Conservation (phyloP, 2,797 vertebrate genomes). For the Coregonus sp. region DNA sequence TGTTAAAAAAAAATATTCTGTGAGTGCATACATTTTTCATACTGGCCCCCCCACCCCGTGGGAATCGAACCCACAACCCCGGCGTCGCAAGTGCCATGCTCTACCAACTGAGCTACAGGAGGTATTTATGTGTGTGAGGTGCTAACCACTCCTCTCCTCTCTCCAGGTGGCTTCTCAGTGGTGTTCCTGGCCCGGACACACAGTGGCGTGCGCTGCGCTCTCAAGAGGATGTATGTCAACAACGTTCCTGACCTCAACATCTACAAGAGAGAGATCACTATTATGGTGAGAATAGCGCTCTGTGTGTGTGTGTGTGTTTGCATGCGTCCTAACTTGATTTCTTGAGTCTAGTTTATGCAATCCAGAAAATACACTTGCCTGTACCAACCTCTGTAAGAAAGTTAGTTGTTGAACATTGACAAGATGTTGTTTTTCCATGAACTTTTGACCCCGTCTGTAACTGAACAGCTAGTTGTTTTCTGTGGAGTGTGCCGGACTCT, state of each 20-base stretch:
- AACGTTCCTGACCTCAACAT: conserved; percentile 89
- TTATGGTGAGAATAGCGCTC: not conserved
- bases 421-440: conserved; percentile 24
- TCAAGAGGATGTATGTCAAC: conserved; percentile 98
- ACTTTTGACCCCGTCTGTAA: conserved; percentile 24
- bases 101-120: too few relatives aligned
- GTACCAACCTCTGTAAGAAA: too few relatives aligned
- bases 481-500: conserved; percentile 23
- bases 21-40: too few relatives aligned
- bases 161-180: conserved; percentile 92
- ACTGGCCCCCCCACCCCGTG: too few relatives aligned
- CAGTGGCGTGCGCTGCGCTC: conserved; percentile 86
- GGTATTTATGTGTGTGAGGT: not conserved
- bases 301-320: too few relatives aligned
- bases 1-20: too few relatives aligned
- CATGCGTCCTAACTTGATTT: too few relatives aligned
- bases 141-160: conserved; percentile 2
- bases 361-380: too few relatives aligned
- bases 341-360: not conserved
- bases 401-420: not conserved
- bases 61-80: too few relatives aligned
- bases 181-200: conserved; percentile 92
- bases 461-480: conserved; percentile 23
- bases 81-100: too few relatives aligned
- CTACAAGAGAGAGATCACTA: conserved; percentile 87